Conservation (phyloP, 2,797 vertebrate genomes). For the Myioborus melanocephalus region DNA sequence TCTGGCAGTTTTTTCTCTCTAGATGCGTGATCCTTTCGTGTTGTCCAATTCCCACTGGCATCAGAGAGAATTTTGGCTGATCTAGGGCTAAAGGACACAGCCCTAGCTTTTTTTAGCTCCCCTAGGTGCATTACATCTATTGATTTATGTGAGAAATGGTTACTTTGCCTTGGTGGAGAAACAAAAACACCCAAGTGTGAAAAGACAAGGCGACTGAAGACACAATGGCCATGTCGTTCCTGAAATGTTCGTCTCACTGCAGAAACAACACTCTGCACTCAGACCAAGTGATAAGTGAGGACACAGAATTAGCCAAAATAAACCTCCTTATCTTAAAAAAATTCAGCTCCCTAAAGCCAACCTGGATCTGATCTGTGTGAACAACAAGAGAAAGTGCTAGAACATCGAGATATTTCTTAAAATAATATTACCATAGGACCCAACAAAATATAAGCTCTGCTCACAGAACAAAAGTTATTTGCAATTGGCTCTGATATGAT, state of each 20-base stretch:
- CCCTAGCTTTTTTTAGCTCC: background rate
- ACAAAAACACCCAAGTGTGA: conserved; percentile 13
- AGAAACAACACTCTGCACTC: conserved; percentile 27
- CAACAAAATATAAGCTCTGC: conserved; percentile 7
- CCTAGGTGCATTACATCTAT: background rate
- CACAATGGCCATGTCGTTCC: background rate
- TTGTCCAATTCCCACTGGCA: background rate
- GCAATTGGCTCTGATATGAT: background rate
- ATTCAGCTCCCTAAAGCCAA: conserved; percentile 43
- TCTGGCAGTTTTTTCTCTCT: background rate
- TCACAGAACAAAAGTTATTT: conserved; percentile 7
- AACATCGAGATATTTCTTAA: conserved; percentile 23
- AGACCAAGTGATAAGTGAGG: conserved; percentile 37
- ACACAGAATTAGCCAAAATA: conserved; percentile 51
- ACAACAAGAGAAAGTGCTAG: conserved; percentile 35
- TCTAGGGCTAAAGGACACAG: background rate
- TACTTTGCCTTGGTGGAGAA: conserved; percentile 38
- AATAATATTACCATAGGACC: conserved; percentile 34
- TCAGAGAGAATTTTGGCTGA: background rate
- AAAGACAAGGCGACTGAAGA: conserved; percentile 26
- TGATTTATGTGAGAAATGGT: conserved; percentile 53
- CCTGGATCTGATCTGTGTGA: conserved; percentile 41
- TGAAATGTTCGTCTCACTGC: conserved; percentile 35
- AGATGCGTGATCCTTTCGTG: background rate
- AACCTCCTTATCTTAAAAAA: conserved; percentile 59